phyloP scores from a whole-genome alignment of 1,140 invertebrate genomes.

The Megathymus violae region DNA sequence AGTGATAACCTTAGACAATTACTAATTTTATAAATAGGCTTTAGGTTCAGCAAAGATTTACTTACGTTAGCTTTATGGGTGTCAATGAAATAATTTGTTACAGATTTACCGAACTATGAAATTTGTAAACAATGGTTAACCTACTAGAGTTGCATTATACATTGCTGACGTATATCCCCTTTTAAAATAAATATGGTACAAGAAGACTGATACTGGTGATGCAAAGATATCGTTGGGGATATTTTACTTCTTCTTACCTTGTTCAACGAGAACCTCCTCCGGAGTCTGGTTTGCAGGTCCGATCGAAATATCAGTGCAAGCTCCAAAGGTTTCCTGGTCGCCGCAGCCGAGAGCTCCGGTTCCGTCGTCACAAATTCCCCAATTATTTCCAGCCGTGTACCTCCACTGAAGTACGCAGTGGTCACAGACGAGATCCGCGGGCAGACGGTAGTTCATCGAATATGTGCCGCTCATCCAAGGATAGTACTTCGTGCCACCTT shows the following conservation, averaged over 20 bases:
- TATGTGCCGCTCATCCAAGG: slow-evolving; percentile 89
- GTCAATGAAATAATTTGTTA: no score
- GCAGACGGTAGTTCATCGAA: slow-evolving; percentile 87
- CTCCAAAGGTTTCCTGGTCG: slow-evolving; percentile 93
- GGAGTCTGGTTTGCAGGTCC: slow-evolving; percentile 45
- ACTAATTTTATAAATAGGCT: no score
- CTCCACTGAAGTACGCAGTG: slow-evolving; percentile 93
- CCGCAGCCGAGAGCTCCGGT: slow-evolving; percentile 89
- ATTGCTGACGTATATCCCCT: no score
- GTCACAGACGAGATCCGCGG: slow-evolving; percentile 86
- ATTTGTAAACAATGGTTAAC: no score
- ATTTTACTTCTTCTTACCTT: no score
- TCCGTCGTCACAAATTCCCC: slow-evolving; percentile 89
- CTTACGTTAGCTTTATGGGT: no score
- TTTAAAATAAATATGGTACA: no score
- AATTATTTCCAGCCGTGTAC: slow-evolving; percentile 91
- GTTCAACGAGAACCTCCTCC: not conserved
- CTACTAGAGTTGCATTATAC: no score
- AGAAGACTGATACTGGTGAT: slow-evolving; percentile 11
- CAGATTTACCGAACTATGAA: no score
- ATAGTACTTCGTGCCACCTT: slow-evolving; percentile 86
- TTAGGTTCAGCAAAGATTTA: no score
- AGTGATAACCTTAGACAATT: no score
- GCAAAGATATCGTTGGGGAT: slow-evolving; percentile 1
- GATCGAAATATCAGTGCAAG: slow-evolving; percentile 93